Conservation (phyloP, 2,113 vertebrate genomes). For the Ammodramus savannarum region DNA sequence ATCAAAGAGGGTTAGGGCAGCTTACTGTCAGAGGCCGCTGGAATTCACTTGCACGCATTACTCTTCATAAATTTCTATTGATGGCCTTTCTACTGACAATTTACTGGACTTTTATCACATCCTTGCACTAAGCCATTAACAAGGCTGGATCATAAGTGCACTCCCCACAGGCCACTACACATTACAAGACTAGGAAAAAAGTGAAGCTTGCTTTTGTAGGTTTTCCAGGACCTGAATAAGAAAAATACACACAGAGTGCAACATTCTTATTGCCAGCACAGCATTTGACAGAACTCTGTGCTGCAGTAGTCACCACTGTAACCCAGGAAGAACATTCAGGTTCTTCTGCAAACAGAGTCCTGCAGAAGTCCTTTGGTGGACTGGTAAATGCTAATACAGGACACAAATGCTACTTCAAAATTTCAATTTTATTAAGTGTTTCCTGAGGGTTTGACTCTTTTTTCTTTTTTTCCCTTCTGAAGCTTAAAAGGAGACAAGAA, state of each 20-base stretch:
- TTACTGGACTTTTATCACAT: slow-evolving; percentile 6
- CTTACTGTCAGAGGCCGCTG: background rate
- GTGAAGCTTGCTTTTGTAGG: background rate
- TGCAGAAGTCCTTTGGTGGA: background rate
- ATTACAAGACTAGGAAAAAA: background rate
- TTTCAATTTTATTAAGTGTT: background rate
- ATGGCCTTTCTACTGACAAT: slow-evolving; percentile 21
- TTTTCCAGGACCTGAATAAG: background rate
- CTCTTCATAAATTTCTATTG: slow-evolving; percentile 16
- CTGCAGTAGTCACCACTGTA: background rate
- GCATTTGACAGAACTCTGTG: background rate
- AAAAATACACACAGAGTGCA: background rate
- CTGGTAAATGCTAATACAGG: background rate
- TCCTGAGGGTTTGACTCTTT: background rate
- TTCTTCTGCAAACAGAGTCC: background rate
- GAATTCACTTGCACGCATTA: background rate
- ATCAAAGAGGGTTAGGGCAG: background rate
- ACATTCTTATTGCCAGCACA: background rate
- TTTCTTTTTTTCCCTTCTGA: background rate
- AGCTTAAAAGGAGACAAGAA: background rate
- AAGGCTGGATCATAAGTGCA: background rate
- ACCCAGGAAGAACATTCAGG: background rate
- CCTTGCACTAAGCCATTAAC: slow-evolving; percentile 6
- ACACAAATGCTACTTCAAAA: background rate
- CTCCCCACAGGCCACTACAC: background rate